These are phyloP conservation scores for Alectura lathami DNA, from an alignment of 2,113 vertebrate genomes.

Conservation along the genomic window DNA sequence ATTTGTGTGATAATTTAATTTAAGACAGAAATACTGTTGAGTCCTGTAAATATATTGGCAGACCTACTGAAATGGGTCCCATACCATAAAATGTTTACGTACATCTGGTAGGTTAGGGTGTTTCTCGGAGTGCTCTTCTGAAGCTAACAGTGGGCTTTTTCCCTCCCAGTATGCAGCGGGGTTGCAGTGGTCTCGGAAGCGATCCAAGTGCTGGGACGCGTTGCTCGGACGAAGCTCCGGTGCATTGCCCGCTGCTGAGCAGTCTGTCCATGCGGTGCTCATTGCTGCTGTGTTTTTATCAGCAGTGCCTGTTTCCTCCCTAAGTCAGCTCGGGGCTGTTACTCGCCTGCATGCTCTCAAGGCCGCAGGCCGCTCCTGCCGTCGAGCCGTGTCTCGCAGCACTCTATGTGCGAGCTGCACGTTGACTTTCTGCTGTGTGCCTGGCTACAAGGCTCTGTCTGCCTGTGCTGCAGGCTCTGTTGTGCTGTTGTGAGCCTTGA, in stretches of 20 bases:
- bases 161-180: neutral
- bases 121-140: constrained; percentile 39
- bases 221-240: neutral
- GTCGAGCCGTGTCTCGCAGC: neutral
- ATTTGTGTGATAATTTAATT: constrained; percentile 82
- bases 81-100: constrained; percentile 74
- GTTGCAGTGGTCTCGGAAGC: constrained; percentile 13
- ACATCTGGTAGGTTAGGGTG: constrained; percentile 48
- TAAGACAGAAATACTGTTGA: constrained; percentile 77
- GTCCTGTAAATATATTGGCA: constrained; percentile 78
- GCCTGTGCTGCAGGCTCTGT: neutral
- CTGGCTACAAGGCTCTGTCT: neutral
- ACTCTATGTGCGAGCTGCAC: neutral
- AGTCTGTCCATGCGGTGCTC: neutral
- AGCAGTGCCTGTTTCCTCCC: neutral
- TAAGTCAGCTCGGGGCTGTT: neutral
- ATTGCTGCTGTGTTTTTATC: constrained; percentile 11
- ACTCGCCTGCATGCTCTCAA: neutral
- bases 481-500: neutral
- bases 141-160: constrained; percentile 49
- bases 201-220: neutral
- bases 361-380: neutral
- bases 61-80: constrained; percentile 74
- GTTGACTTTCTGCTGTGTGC: neutral
- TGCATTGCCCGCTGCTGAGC: constrained; percentile 39